Conservation (phyloP, 2,888 invertebrate genomes). For the Malthinus flaveolus region DNA sequence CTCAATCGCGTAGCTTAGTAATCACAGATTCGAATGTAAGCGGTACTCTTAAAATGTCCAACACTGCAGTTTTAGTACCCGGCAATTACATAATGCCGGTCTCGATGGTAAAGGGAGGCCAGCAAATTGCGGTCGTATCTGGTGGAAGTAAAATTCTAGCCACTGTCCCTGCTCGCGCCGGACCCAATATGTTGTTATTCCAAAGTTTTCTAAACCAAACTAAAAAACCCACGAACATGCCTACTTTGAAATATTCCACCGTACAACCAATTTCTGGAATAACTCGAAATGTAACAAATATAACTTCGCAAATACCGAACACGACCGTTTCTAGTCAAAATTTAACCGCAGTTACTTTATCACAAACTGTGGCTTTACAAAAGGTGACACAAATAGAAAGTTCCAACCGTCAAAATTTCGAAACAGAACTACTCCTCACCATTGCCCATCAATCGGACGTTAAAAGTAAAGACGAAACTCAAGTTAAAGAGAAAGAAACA, state of each 20-base stretch:
- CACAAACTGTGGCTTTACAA: constrained; percentile 52
- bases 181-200: constrained; percentile 66
- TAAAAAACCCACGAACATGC: constrained; percentile 59
- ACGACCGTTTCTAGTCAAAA: constrained; percentile 48
- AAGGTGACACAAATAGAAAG: constrained; percentile 49
- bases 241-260: constrained; percentile 60
- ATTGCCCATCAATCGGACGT: constrained; percentile 49
- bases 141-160: constrained; percentile 65
- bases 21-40: constrained; percentile 63
- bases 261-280: constrained; percentile 54
- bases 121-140: constrained; percentile 73
- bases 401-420: constrained; percentile 33
- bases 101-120: constrained; percentile 71
- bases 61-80: constrained; percentile 71
- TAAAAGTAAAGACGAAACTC: constrained; percentile 28
- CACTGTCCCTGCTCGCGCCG: constrained; percentile 57
- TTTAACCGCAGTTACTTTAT: constrained; percentile 49
- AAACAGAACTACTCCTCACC: constrained; percentile 49
- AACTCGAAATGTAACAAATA: constrained; percentile 45
- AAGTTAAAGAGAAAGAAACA: constrained; percentile 42
- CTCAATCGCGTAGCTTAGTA: constrained; percentile 61
- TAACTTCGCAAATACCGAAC: constrained; percentile 52
- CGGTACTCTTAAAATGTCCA: constrained; percentile 67
- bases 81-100: constrained; percentile 73
- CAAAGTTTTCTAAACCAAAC: constrained; percentile 70